A percentile compares a stretch with the other conserved stretches of the same genome.
Evolutionary conservation across 1,140 invertebrate species (phyloP).

Genomic region (Diorhabda elongata): DNA sequence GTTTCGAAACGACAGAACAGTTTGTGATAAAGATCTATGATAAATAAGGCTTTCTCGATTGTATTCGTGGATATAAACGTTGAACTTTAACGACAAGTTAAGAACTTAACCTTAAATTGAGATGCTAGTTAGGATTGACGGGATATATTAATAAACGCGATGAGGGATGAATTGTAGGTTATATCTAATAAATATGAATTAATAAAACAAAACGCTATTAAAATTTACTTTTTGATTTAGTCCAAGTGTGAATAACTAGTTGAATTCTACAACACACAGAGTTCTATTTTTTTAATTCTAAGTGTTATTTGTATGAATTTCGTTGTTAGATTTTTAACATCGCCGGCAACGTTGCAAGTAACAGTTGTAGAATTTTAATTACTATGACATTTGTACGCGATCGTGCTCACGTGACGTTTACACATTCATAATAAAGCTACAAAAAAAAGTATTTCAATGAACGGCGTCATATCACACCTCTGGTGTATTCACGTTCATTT

Average conservation of each 20-base stretch:
- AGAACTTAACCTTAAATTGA: not conserved
- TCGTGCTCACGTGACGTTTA: slow-evolving; percentile 7
- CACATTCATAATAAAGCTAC: slow-evolving; percentile 16
- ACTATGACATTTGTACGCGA: slow-evolving; percentile 2
- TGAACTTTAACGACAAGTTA: not conserved
- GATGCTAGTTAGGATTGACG: not conserved
- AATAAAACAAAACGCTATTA: not conserved
- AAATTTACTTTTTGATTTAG: not conserved
- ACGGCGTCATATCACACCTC: slow-evolving; percentile 9
- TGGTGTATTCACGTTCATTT: slow-evolving; percentile 2
- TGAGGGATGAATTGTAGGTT: not conserved
- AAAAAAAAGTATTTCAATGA: slow-evolving; percentile 6
- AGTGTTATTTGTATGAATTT: not conserved
- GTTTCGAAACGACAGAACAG: slow-evolving; percentile 4
- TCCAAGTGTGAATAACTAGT: not conserved
- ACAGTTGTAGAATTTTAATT: slow-evolving; percentile 15
- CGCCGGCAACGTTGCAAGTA: not conserved
- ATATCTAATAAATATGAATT: not conserved
- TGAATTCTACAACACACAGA: not conserved
- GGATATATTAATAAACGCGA: not conserved
- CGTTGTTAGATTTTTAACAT: not conserved
- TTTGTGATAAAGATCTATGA: slow-evolving; percentile 5
- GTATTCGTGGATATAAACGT: too few relatives aligned
- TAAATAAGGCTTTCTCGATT: not conserved
- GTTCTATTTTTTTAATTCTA: not conserved